Evolutionary conservation across 2,888 invertebrate genomes (phyloP).

Genomic region (Drosophila sordidapex): DNA sequence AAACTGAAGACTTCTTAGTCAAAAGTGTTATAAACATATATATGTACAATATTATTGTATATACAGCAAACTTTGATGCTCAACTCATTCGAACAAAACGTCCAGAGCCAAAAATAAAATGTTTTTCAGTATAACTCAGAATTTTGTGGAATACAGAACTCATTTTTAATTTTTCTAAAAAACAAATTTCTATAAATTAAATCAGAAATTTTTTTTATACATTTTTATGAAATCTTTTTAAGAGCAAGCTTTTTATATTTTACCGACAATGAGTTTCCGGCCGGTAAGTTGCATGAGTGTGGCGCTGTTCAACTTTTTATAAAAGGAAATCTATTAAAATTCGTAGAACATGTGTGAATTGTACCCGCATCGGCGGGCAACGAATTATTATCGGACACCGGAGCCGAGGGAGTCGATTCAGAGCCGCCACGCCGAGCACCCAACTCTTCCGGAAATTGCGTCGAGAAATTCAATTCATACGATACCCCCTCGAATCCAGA

Average conservation of each 20-base stretch:
- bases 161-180: neutral
- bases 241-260: neutral
- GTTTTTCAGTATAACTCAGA: neutral
- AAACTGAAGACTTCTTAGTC: neutral
- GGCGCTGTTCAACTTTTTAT: neutral
- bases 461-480: neutral
- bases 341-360: constrained; percentile 18
- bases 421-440: constrained; percentile 42
- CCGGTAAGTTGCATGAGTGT: neutral
- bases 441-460: neutral
- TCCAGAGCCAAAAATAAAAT: neutral
- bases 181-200: neutral
- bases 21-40: neutral
- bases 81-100: neutral
- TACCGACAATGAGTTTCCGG: neutral
- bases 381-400: constrained; percentile 27
- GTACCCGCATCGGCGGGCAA: constrained; percentile 31
- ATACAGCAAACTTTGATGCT: neutral
- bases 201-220: neutral
- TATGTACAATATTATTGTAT: neutral
- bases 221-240: neutral
- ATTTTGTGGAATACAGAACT: neutral
- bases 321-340: neutral
- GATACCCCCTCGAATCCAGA: neutral
- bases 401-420: constrained; percentile 32